Base-by-base conservation (phyloP, 92 coral and sea anemone genomes). In the Umimayanthus kanabou region DNA sequence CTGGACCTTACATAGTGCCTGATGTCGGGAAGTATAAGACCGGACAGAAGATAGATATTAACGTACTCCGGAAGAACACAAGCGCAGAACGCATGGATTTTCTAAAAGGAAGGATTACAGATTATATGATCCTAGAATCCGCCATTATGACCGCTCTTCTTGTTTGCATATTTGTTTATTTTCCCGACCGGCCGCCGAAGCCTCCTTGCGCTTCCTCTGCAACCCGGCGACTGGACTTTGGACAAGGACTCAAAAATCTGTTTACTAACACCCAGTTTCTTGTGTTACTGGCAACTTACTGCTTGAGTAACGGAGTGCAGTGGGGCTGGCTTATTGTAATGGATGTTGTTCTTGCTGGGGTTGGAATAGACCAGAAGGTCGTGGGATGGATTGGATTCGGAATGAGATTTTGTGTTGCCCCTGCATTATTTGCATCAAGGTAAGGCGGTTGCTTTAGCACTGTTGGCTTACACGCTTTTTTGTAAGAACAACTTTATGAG, bases 311-410 rank as follows among this genome's bases (percentile, higher is more conserved):
- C 47, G 87, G 87, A 26, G 87, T 83, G 10, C 87, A 83, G 47
- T 83, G 87, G 87, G 87, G 87, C 33, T 83, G 87, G 87, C 87
- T 83, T 7, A 83, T 70, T 7, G 77, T 83, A 29, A 83, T 83
- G 87, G 87, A 83, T 71, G 87, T 83, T 16, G 78, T 83, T 45
- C 87, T 83, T 26, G 78, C 87, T 39, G 78, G 66, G 11, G 78
- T 83, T 83, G 87, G 87, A 26, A 43, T 83, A 18, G 50, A 83
- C 26, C 37, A 83, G 77, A 83, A 83, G 61, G 64, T 72, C 9
- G 78, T 70, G 65, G 87, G 87, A 10, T 83, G 87, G 87, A 83
- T 83, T 25, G 87, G 87, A 4, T 83, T 83, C 47, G 87, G 87
- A 50, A 83, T 83, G 87, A 83, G 87, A 4, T 28, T 67, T 42